Base-by-base conservation (phyloP, 2,888 invertebrate species). In the Drosophila imparisetae region DNA sequence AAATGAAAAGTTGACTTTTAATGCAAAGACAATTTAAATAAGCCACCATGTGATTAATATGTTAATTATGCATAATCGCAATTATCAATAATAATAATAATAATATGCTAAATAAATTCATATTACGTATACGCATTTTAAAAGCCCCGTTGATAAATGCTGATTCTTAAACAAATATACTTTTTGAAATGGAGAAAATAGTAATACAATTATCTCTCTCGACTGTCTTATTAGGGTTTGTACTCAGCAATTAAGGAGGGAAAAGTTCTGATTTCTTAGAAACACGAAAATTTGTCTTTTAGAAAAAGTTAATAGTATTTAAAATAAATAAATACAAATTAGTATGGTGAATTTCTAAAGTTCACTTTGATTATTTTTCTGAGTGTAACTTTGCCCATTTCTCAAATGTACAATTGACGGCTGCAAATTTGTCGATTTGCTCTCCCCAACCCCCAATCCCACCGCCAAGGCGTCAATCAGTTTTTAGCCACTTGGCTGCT, bases 121-220 rank as follows among this genome's bases (percentile, higher is more conserved):
- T 66, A 75, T 84, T 73, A 72, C 76, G 74, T 72, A 84, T 85
- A 80, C 84, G 86, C 62, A 24, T 15, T 45, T 24, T 4, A 45
- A 15, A 15, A 18, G 29, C n/a, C 21, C 2, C 1, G 5, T 6
- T 57, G 21, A 30, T 30, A 21, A 42, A 21, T 42, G 21, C 10
- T 32, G 32, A 32, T 32, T 32, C 32, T 10, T 32, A 11, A 32
- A 1, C 32, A 32, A 1, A 11, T 11, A 32, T 32, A 11, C 32
- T 11, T 11, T 32, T 10, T 10, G 32, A 4, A 32, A 32, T 32
- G 11, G 32, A 32, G 32, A 4, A 11, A 32, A 4, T 11, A 32
- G 32, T 32, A 11, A 32, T 4, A 32, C 32, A 32, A 32, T n/a
- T 38, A n/a, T 38, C 18, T 4, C n/a, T n/a, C n/a, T 40, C 38